Percentiles rank a stretch among this genome's conserved stretches.
These are phyloP conservation scores for Zosterops pallidus DNA, from an alignment of 2,113 vertebrate species.

Conservation along the genomic window DNA sequence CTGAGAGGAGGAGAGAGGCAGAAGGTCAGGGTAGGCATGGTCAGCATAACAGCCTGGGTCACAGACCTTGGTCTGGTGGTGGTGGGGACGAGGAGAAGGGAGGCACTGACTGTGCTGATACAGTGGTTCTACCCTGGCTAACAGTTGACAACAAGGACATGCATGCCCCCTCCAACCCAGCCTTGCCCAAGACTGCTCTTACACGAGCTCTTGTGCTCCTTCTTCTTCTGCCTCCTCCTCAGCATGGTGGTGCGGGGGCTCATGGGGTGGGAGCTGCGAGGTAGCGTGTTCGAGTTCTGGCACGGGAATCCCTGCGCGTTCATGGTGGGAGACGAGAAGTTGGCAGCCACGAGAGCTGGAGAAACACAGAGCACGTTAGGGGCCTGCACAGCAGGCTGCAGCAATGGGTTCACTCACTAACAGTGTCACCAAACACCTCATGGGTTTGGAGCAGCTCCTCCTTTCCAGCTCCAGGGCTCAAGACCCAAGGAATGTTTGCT, in stretches of 20 bases:
- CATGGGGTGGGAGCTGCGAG: slow-evolving; percentile 82
- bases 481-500: background rate
- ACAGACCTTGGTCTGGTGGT: background rate
- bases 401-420: background rate
- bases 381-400: background rate
- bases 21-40: background rate
- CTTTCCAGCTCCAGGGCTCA: background rate
- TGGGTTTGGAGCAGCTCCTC: background rate
- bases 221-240: slow-evolving; percentile 85
- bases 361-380: background rate
- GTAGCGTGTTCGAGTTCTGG: slow-evolving; percentile 86
- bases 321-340: slow-evolving; percentile 88
- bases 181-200: slow-evolving; percentile 23
- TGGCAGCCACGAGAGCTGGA: slow-evolving; percentile 87
- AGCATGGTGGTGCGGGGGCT: slow-evolving; percentile 85
- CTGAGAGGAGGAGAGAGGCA: slow-evolving; percentile 68
- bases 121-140: accelerated
- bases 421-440: background rate
- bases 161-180: background rate
- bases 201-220: slow-evolving; percentile 93
- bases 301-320: slow-evolving; percentile 85
- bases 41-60: background rate
- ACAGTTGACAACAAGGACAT: background rate
- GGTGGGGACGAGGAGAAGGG: background rate
- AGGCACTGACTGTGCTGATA: background rate